Conservation (phyloP, 1,140 invertebrate species). For the Homarus americanus region DNA sequence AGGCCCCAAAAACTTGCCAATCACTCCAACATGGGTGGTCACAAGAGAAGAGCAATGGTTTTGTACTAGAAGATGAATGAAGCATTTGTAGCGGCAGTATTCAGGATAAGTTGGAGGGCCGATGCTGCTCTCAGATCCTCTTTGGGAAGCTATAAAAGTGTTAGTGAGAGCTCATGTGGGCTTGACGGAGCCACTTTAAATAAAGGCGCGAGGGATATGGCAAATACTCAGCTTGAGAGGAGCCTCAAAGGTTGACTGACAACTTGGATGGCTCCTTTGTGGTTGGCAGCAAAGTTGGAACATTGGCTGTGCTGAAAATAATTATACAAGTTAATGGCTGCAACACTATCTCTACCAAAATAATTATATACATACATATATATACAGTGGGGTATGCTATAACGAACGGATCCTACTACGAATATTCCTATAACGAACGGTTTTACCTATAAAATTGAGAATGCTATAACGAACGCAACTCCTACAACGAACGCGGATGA, state of each 20-base stretch:
- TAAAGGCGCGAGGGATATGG: neutral
- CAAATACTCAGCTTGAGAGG: constrained; percentile 19
- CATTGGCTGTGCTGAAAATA: constrained; percentile 32
- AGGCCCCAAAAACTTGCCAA: constrained; percentile 37
- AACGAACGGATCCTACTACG: too few relatives aligned
- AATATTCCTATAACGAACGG: too few relatives aligned
- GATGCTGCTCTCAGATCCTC: constrained; percentile 6
- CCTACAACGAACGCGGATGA: too few relatives aligned
- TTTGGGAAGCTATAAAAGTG: neutral
- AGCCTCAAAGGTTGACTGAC: constrained; percentile 8
- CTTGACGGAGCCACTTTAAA: neutral
- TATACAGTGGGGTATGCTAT: too few relatives aligned
- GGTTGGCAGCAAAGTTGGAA: constrained; percentile 36
- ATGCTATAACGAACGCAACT: too few relatives aligned
- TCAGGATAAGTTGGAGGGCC: neutral
- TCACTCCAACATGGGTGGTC: constrained; percentile 23
- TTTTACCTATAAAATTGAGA: too few relatives aligned
- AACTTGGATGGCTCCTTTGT: constrained; percentile 23
- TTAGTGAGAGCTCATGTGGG: neutral
- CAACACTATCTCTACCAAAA: neutral
- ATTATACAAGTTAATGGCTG: too few relatives aligned
- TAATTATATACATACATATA: too few relatives aligned
- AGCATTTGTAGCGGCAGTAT: constrained; percentile 32
- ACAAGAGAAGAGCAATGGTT: constrained; percentile 6
- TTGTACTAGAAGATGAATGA: constrained; percentile 3